Percentiles rank a stretch among this genome's conserved stretches.
Evolutionary conservation across 2,888 invertebrate species (phyloP).

Genomic region (Microctonus hyperodae): DNA sequence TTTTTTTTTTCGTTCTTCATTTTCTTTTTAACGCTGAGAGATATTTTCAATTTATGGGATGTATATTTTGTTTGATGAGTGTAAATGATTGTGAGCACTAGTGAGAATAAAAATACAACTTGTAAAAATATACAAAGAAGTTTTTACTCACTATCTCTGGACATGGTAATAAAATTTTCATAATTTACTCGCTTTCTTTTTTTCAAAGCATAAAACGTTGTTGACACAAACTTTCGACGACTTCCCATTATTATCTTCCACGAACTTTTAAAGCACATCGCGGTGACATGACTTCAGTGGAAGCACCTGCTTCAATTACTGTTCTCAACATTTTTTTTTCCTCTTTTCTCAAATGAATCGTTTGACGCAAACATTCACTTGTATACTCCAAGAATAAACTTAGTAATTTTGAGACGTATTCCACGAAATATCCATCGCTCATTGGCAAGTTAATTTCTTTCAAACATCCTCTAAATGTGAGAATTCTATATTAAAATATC

Average conservation of each 20-base stretch:
- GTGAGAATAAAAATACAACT: slow-evolving; percentile 13
- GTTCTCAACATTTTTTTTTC: slow-evolving; percentile 6
- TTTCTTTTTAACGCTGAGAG: background rate
- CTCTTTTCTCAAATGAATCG: slow-evolving; percentile 5
- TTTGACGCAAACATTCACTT: background rate
- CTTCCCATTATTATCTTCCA: slow-evolving; percentile 19
- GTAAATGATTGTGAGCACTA: slow-evolving; percentile 8
- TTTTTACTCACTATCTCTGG: background rate
- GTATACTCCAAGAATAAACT: slow-evolving; percentile 12
- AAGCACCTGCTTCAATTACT: slow-evolving; percentile 26
- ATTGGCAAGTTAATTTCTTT: slow-evolving; percentile 9
- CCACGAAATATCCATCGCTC: slow-evolving; percentile 19
- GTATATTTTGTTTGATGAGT: background rate
- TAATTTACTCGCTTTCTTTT: slow-evolving; percentile 1
- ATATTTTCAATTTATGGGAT: background rate
- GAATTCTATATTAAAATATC: slow-evolving; percentile 11
- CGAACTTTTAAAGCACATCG: slow-evolving; percentile 4
- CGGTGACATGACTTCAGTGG: background rate
- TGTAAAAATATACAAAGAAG: slow-evolving; percentile 14
- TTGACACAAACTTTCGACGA: slow-evolving; percentile 20
- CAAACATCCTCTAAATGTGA: background rate
- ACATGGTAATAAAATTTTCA: slow-evolving; percentile 5
- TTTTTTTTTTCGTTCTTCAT: background rate
- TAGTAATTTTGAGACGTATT: slow-evolving; percentile 18
- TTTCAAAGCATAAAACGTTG: slow-evolving; percentile 2